Base-by-base conservation (phyloP, 1,140 invertebrate species). In the Aphis craccivora region DNA sequence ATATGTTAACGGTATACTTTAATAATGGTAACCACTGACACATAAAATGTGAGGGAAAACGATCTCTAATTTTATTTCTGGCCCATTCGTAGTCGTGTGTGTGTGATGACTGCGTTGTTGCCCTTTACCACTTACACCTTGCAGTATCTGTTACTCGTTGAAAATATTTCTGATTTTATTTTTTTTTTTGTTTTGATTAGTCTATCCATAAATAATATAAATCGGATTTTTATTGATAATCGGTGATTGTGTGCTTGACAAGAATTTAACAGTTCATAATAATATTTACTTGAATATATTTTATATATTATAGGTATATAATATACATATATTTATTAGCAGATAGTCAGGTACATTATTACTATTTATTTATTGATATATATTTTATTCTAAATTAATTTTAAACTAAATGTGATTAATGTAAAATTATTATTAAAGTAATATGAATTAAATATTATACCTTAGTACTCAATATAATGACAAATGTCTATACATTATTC, bases 21-120 rank as follows among this genome's bases (percentile, higher is more conserved):
- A 53, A 90, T 60, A 93, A 83, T 90, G 93, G 89, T 81, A 94
- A 92, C 91, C 93, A 48, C 84, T 88, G 93, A 93, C 88, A 87
- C 53, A 94, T 22, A 35, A 94, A 91, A 84, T 60, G 53, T 86
- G 76, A 76, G 81, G 60, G 55, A 83, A 94, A 60, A 51, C 37
- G 43, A 84, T 81, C 92, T 84, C 51, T 84, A 51, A 89, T 93
- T 91, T 93, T 84, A 84, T 93, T 94, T 84, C 81, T 91, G 81
- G 76, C 81, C 60, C 91, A 43, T 86, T 93, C 53, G 45, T 93
- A 76, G 60, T 84, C 45, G 51, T 60, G 45, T 94, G 35, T 94
- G 35, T 91, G 67, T 94, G n/a, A 14, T 53, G 37, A 37, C 35
- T 43, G 87, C 55, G 89, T 90, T 30, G 37, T 67, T 90, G 53